These are phyloP conservation scores for Leptodactylus fuscus DNA, from an alignment of 2,113 vertebrate genomes.

Conservation along the genomic window DNA sequence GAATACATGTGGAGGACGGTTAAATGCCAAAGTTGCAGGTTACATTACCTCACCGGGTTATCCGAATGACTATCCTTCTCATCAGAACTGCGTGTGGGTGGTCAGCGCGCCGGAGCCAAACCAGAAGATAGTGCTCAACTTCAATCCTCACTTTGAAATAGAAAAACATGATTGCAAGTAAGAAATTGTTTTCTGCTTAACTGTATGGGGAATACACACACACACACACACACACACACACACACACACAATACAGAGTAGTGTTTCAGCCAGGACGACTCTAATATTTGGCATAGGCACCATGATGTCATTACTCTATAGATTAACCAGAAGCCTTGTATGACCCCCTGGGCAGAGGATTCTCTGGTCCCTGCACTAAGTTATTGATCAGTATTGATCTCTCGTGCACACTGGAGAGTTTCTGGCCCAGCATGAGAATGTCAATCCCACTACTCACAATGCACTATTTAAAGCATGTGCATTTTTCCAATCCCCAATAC, in stretches of 20 bases:
- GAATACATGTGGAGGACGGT: constrained; percentile 82
- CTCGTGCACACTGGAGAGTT: constrained; percentile 42
- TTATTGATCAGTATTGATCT: constrained; percentile 20
- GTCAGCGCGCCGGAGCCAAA: constrained; percentile 89
- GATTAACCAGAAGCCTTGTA: constrained; percentile 25
- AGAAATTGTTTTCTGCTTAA: constrained; percentile 54
- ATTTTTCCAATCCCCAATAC: constrained; percentile 58
- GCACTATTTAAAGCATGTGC: constrained; percentile 57
- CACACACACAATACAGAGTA: neutral
- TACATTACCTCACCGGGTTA: constrained; percentile 98
- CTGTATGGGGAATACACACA: neutral
- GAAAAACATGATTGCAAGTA: constrained; percentile 99
- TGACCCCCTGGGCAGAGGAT: constrained; percentile 33
- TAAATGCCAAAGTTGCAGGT: constrained; percentile 92
- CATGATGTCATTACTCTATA: constrained; percentile 34
- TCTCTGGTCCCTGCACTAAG: constrained; percentile 33
- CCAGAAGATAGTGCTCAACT: constrained; percentile 97
- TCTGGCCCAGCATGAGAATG: constrained; percentile 42
- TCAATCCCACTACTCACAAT: constrained; percentile 35
- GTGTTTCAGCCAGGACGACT: neutral
- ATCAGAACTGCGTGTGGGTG: constrained; percentile 96
- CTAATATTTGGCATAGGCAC: neutral
- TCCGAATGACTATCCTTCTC: constrained; percentile 94
- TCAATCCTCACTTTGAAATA: constrained; percentile 98
- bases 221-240: neutral